phyloP scores from a whole-genome alignment of 2,797 vertebrate genomes.

The Acrocephalus scirpaceus region DNA sequence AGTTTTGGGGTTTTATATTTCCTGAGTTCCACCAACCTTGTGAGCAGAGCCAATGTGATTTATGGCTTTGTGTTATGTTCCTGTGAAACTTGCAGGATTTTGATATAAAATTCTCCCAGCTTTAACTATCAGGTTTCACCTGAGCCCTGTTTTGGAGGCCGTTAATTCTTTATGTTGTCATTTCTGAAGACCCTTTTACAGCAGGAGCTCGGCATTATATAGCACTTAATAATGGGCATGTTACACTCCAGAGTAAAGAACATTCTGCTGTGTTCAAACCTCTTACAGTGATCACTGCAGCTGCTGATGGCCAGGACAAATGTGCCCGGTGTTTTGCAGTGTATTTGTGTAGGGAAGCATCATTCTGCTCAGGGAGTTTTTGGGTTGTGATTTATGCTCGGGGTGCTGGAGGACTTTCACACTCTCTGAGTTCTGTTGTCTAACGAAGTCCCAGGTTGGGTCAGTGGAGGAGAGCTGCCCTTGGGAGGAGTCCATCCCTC shows the following conservation, averaged over 20 bases:
- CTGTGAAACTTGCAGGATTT: conserved; percentile 51
- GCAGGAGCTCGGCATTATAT: conserved; percentile 3
- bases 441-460: neutral
- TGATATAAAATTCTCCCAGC: conserved; percentile 50
- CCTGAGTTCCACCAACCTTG: conserved; percentile 8
- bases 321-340: neutral
- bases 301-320: conserved; percentile 10
- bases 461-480: neutral
- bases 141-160: conserved; percentile 55
- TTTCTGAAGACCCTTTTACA: conserved; percentile 60
- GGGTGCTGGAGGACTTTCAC: neutral
- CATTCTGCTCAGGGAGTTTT: neutral
- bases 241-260: conserved; percentile 43
- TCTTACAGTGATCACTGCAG: conserved; percentile 4
- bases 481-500: neutral
- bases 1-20: conserved; percentile 43
- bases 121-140: conserved; percentile 62
- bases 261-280: conserved; percentile 15
- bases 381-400: neutral
- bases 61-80: conserved; percentile 44
- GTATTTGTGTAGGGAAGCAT: neutral
- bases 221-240: conserved; percentile 52
- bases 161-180: conserved; percentile 67
- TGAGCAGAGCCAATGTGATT: conserved; percentile 49
- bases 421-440: neutral